These are phyloP conservation scores for Aporrectodea caliginosa DNA, from an alignment of 1,140 invertebrate genomes.

Conservation along the genomic window DNA sequence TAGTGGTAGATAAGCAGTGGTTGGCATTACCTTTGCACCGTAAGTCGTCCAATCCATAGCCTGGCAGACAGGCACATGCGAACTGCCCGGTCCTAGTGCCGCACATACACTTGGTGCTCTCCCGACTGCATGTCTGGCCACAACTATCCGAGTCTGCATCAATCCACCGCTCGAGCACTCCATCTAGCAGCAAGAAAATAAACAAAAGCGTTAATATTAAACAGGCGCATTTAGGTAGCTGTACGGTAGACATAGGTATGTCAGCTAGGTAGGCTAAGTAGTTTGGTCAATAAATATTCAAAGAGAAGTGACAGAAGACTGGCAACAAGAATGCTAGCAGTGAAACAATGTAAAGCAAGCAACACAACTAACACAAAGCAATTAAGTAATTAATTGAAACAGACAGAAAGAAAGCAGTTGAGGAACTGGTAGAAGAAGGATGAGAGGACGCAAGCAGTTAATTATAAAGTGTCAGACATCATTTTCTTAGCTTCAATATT, in stretches of 20 bases:
- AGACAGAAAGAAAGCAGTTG: no score
- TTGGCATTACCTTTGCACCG: conserved; percentile 36
- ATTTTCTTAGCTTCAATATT: no score
- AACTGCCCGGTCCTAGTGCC: conserved; percentile 37
- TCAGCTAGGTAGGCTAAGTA: background rate
- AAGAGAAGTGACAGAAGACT: background rate
- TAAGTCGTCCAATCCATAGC: conserved; percentile 37
- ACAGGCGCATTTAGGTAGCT: background rate
- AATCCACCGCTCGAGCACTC: background rate
- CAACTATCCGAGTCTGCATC: background rate
- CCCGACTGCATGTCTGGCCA: conserved; percentile 27
- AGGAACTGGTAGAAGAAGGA: no score
- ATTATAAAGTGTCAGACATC: no score
- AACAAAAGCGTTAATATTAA: background rate
- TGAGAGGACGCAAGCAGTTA: no score
- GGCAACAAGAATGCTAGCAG: background rate
- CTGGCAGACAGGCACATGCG: conserved; percentile 38
- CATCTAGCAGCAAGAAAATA: background rate
- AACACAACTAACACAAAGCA: background rate
- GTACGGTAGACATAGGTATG: background rate
- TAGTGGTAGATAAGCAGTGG: background rate
- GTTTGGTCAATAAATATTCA: background rate
- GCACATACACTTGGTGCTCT: conserved; percentile 36
- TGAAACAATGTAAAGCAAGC: background rate
- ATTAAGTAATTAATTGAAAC: background rate